A percentile compares a stretch with the other conserved stretches of the same genome.
These are phyloP conservation scores for Drosophila mojavensis DNA, from an alignment of 1,140 invertebrate species.

Conservation along the genomic window DNA sequence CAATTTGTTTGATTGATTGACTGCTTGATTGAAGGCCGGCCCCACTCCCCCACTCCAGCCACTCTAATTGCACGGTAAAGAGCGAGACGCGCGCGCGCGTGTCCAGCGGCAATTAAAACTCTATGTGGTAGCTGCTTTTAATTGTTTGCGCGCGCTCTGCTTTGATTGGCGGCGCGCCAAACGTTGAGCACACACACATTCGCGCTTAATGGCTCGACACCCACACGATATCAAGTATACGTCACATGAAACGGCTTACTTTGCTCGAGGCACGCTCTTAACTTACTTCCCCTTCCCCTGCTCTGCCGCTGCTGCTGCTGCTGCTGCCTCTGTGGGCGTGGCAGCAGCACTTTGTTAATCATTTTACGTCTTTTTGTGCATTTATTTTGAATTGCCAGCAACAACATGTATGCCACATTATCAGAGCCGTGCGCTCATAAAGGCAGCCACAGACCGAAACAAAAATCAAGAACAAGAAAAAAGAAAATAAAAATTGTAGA, in stretches of 20 bases:
- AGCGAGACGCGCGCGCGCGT: conserved; percentile 53
- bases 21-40: conserved; percentile 56
- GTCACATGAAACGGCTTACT: conserved; percentile 24
- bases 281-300: background rate
- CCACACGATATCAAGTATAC: conserved; percentile 63
- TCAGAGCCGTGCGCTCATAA: conserved; percentile 42
- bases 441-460: conserved; percentile 53
- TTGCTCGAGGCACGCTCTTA: background rate
- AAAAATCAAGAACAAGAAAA: background rate
- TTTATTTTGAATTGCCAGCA: conserved; percentile 62
- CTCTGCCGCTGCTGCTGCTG: background rate
- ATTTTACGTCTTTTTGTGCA: conserved; percentile 56
- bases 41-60: background rate
- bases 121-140: conserved; percentile 67
- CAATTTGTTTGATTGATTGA: conserved; percentile 77
- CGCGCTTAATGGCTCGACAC: conserved; percentile 66
- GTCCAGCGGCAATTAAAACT: conserved; percentile 73
- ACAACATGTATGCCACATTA: conserved; percentile 21
- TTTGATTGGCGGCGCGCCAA: conserved; percentile 65
- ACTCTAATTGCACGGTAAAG: conserved; percentile 13
- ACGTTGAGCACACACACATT: conserved; percentile 57
- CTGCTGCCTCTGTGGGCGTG: conserved; percentile 2
- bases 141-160: conserved; percentile 67
- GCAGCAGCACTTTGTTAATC: conserved; percentile 50
- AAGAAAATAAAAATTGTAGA: background rate